Evolutionary conservation across 2,888 invertebrate genomes (phyloP), one percentile per base, ranked within the genome.

Genomic region (Xylocampa areola): DNA sequence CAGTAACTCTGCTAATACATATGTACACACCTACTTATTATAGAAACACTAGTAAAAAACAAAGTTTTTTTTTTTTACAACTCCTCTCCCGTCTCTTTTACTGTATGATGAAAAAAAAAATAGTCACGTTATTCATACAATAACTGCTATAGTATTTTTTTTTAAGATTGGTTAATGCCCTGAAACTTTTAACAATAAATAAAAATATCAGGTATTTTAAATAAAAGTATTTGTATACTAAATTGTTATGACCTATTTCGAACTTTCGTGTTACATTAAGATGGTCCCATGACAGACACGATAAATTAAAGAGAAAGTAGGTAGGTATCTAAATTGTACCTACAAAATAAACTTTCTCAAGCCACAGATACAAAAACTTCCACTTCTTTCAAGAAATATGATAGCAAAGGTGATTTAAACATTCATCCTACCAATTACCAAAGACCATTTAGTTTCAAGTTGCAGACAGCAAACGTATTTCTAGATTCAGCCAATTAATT

Each of bases 221-320:
- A n/a, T n/a, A n/a, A n/a, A n/a, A n/a, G n/a, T n/a, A n/a, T n/a
- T n/a, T n/a, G n/a, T n/a, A n/a, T n/a, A n/a, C n/a, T n/a, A n/a
- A n/a, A n/a, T n/a, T n/a, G n/a, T n/a, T n/a, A n/a, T n/a, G 10
- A 8, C 2, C 25, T 39, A 14, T 40, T 40, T 62, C 36, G 30
- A n/a, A 53, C 68, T 68, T 62, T 68, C 63, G 41, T 36, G 50
- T 59, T 16, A 33, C 43, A 61, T 14, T 27, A 8, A 41, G 17
- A 49, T 39, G 33, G 16, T 19, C 30, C 27, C 32, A 39, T 41
- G 30, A n/a, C n/a, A 47, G 41, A 47, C 47, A 39, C 39, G 51
- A 48, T 48, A 32, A 41, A 45, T 32, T 27, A 40, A 68, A 68
- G 68, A 29, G 64, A 65, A 65, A 65, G 64, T 65, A 10, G 30